Evolutionary conservation across 2,888 invertebrate genomes (phyloP).

Genomic region (Agonopterix subpropinquella): DNA sequence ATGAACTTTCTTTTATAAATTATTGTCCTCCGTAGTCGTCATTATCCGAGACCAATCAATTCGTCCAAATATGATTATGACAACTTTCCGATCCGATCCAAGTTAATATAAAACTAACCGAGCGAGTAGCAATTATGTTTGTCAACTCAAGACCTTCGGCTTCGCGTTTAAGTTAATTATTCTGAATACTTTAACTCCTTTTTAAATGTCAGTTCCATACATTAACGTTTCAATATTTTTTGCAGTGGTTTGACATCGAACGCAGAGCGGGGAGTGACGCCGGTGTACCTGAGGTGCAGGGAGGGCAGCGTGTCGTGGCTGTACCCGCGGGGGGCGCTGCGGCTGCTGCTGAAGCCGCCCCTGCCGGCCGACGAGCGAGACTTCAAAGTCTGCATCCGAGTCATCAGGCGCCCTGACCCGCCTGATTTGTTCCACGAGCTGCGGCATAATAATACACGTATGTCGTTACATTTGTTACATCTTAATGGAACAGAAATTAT

Average conservation of each 20-base stretch:
- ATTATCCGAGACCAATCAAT: constrained; percentile 38
- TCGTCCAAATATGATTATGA: constrained; percentile 46
- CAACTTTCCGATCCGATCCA: constrained; percentile 17
- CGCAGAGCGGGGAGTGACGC: constrained; percentile 80
- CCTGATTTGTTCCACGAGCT: constrained; percentile 72
- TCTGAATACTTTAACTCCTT: constrained; percentile 2
- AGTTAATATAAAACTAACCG: background rate
- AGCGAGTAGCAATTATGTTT: background rate
- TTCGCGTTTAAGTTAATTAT: background rate
- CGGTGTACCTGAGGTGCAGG: constrained; percentile 84
- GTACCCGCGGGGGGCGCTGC: constrained; percentile 83
- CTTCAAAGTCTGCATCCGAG: constrained; percentile 82
- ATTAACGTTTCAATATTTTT: constrained; percentile 24
- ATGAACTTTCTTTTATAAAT: constrained; percentile 45
- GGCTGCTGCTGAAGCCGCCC: constrained; percentile 79
- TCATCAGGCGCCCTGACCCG: constrained; percentile 69
- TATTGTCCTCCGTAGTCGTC: constrained; percentile 36
- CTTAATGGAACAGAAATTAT: too few relatives aligned
- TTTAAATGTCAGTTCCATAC: constrained; percentile 1
- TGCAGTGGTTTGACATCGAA: constrained; percentile 74
- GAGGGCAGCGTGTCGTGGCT: constrained; percentile 84
- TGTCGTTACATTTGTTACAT: too few relatives aligned
- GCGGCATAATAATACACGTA: constrained; percentile 37
- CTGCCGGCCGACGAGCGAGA: constrained; percentile 76
- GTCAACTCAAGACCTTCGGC: background rate